Conservation (phyloP, 2,888 invertebrate species). For the Sclerodermus sp. region DNA sequence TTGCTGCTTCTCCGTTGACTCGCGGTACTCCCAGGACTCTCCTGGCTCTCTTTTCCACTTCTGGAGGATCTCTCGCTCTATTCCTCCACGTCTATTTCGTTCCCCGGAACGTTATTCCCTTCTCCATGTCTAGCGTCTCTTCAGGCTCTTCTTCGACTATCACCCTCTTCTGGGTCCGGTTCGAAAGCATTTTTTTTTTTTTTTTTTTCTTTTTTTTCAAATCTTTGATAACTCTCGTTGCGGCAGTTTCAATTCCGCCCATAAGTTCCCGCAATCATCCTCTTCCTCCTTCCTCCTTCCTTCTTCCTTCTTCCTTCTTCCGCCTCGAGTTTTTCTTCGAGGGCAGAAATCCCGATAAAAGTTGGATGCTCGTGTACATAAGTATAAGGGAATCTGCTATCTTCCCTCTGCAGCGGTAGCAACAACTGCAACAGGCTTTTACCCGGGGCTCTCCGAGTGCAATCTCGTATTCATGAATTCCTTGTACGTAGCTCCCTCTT, state of each 20-base stretch:
- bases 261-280: no score
- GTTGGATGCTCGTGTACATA: neutral
- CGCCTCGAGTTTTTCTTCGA: conserved; percentile 1
- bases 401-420: conserved; percentile 17
- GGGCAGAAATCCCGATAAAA: neutral
- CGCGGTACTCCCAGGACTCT: no score
- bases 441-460: conserved; percentile 35
- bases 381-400: conserved; percentile 2
- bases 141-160: no score
- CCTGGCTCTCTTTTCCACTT: neutral
- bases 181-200: no score
- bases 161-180: no score
- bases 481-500: conserved; percentile 29
- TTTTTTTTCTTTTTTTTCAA: no score
- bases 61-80: neutral
- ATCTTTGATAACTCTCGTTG: no score
- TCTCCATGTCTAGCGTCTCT: no score
- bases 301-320: neutral
- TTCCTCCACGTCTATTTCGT: no score
- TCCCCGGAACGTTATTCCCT: no score
- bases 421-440: conserved; percentile 29
- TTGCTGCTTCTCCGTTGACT: no score
- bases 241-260: no score
- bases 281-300: neutral
- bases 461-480: conserved; percentile 49